Percentiles rank a stretch among this genome's conserved stretches.
Evolutionary conservation across 2,113 vertebrate species (phyloP).

Genomic region (Laticauda laticaudata): DNA sequence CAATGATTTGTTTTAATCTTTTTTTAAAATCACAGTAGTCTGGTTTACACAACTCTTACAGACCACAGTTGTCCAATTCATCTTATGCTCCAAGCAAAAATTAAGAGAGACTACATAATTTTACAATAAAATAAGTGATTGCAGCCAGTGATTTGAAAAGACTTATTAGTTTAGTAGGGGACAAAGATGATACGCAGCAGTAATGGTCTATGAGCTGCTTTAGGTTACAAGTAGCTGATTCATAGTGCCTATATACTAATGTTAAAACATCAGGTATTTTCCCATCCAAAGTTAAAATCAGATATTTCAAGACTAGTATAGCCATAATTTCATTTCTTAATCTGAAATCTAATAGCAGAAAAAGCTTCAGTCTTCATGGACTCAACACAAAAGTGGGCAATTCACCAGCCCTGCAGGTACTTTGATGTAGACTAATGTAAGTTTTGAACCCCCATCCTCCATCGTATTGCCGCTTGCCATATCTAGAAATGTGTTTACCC

Average conservation of each 20-base stretch:
- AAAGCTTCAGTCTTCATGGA: neutral
- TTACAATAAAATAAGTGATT: neutral
- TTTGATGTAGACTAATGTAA: neutral
- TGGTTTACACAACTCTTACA: neutral
- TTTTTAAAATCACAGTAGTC: neutral
- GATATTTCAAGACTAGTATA: neutral
- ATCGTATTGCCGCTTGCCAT: neutral
- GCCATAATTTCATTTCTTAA: neutral
- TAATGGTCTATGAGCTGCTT: neutral
- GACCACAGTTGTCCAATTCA: neutral
- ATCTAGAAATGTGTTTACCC: neutral
- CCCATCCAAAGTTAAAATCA: no score
- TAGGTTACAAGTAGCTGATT: neutral
- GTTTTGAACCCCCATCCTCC: neutral
- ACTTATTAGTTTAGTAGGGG: neutral
- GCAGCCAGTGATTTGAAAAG: neutral
- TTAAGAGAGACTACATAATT: neutral
- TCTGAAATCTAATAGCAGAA: neutral
- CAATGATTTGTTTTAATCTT: neutral
- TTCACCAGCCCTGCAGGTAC: neutral
- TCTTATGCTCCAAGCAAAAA: neutral
- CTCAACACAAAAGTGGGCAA: neutral
- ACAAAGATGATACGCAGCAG: neutral
- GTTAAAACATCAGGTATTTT: neutral
- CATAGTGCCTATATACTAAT: neutral